These are phyloP conservation scores for Schizotus pectinicornis DNA, from an alignment of 2,888 invertebrate genomes.

Conservation along the genomic window DNA sequence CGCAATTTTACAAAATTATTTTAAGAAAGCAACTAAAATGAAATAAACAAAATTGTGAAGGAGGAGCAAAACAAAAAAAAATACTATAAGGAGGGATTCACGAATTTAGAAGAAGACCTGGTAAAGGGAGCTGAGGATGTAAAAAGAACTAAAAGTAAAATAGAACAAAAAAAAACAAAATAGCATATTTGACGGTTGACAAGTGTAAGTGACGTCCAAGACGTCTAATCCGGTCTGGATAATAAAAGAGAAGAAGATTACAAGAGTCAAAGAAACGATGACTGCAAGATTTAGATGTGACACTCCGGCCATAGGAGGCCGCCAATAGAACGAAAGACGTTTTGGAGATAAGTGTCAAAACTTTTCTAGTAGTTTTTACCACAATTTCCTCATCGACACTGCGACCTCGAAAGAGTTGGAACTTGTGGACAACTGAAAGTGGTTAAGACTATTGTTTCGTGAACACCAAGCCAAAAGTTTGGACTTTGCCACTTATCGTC, in stretches of 20 bases:
- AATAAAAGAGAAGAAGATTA: conserved; percentile 16
- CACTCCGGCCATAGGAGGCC: conserved; percentile 47
- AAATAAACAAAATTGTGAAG: too few relatives aligned
- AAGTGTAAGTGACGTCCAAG: too few relatives aligned
- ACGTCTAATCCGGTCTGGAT: too few relatives aligned
- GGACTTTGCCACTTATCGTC: conserved; percentile 59
- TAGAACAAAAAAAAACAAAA: too few relatives aligned
- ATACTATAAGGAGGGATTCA: too few relatives aligned
- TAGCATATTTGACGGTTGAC: too few relatives aligned
- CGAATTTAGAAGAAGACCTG: too few relatives aligned
- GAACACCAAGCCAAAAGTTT: conserved; percentile 58
- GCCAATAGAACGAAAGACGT: conserved; percentile 57
- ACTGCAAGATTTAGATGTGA: conserved; percentile 38
- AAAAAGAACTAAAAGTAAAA: too few relatives aligned
- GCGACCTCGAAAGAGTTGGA: conserved; percentile 36
- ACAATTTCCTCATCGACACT: conserved; percentile 42
- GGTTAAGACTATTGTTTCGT: conserved; percentile 55
- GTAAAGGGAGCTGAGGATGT: too few relatives aligned
- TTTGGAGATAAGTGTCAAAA: conserved; percentile 48
- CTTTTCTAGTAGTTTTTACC: not conserved
- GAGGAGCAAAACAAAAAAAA: too few relatives aligned
- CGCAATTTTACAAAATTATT: too few relatives aligned
- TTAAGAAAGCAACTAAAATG: too few relatives aligned
- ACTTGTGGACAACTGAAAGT: conserved; percentile 45
- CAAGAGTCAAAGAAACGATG: conserved; percentile 39